Conservation (phyloP, 92 coral and sea anemone species). For the Ricordea florida region DNA sequence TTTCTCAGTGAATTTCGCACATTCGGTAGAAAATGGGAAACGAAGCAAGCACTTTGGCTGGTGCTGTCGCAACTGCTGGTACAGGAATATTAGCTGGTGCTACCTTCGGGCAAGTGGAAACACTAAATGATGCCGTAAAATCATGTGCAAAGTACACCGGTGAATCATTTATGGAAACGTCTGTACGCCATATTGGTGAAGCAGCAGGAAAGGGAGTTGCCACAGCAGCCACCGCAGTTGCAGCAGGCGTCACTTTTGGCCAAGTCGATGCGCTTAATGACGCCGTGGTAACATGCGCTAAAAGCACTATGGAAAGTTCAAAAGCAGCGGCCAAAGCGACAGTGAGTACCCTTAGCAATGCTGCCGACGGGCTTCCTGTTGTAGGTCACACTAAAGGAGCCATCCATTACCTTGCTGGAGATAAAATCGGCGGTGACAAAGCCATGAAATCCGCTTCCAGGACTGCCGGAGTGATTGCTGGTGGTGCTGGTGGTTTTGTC, state of each 20-base stretch:
- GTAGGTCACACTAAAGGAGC: slow-evolving; percentile 10
- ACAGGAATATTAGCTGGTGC: not conserved
- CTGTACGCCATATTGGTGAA: not conserved
- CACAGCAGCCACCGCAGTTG: not conserved
- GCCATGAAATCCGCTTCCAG: slow-evolving; percentile 11
- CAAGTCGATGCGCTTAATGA: not conserved
- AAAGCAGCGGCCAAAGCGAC: not conserved
- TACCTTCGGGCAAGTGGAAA: not conserved
- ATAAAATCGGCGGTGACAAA: not conserved
- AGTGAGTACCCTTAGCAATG: too few species aligned
- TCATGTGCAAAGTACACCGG: not conserved
- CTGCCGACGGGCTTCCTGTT: not conserved
- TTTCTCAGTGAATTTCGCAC: not conserved
- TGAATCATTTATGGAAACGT: not conserved
- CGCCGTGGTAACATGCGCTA: not conserved
- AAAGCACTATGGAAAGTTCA: not conserved
- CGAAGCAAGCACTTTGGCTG: not conserved
- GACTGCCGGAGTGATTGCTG: not conserved
- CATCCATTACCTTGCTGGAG: slow-evolving; percentile 6
- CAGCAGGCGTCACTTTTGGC: not conserved
- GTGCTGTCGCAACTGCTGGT: not conserved
- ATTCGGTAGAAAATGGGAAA: too few species aligned
- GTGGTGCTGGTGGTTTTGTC: not conserved
- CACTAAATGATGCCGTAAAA: not conserved
- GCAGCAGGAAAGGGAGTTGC: not conserved